A percentile compares a stretch with the other conserved stretches of the same genome.
Conservation (phyloP, 2,888 invertebrate genomes). For the Acholoe squamosa region DNA sequence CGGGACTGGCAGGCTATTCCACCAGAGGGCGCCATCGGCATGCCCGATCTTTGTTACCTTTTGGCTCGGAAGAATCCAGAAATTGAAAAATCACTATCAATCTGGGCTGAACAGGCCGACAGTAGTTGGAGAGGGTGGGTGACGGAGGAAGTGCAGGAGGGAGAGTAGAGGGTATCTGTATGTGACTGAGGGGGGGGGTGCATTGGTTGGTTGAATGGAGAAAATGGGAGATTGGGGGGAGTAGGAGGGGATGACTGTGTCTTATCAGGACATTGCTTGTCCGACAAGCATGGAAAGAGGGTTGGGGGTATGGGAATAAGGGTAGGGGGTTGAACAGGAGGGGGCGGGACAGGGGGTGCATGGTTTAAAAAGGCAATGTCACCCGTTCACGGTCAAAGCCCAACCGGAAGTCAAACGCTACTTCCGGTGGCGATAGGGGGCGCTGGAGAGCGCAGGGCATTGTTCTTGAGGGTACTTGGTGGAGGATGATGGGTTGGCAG, state of each 20-base stretch:
- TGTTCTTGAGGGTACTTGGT: constrained; percentile 39
- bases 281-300: neutral
- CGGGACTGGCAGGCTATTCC: constrained; percentile 54
- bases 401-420: constrained; percentile 49
- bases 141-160: neutral
- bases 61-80: constrained; percentile 60
- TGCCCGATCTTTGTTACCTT: constrained; percentile 48
- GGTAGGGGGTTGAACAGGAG: neutral
- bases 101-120: constrained; percentile 1
- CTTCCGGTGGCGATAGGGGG: constrained; percentile 50
- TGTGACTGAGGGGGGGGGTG: neutral
- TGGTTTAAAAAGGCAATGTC: constrained; percentile 25
- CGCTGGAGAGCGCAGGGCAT: neutral
- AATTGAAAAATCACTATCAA: constrained; percentile 62
- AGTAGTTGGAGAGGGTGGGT: neutral
- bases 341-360: neutral
- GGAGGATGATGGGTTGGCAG: neutral
- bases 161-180: neutral
- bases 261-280: constrained; percentile 3
- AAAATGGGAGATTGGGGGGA: neutral
- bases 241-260: neutral
- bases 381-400: constrained; percentile 51
- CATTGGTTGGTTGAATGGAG: neutral
- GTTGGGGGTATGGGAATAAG: neutral
- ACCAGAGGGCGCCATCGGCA: neutral